Evolutionary conservation across 2,113 vertebrate genomes (phyloP).

Genomic region (Morone saxatilis): DNA sequence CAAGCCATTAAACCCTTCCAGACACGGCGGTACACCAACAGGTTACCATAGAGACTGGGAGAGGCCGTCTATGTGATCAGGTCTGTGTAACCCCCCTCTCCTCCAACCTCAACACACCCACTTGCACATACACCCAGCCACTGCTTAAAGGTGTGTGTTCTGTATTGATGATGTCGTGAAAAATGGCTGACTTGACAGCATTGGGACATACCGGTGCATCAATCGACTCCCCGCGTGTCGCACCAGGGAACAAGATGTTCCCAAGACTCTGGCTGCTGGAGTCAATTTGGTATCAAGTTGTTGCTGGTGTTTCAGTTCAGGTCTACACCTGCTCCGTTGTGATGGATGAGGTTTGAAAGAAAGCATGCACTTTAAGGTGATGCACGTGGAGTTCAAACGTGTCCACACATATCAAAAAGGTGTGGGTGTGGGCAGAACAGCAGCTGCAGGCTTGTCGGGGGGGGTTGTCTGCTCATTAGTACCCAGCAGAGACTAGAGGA

Average conservation of each 20-base stretch:
- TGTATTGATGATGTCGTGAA: conserved; percentile 36
- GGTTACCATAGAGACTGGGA: conserved; percentile 84
- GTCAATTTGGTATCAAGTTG: conserved; percentile 24
- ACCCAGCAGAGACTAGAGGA: conserved; percentile 47
- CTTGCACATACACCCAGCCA: conserved; percentile 10
- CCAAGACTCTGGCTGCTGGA: conserved; percentile 17
- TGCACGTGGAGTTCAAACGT: background rate
- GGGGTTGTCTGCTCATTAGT: conserved; percentile 58
- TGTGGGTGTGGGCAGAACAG: conserved; percentile 10
- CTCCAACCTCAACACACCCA: conserved; percentile 15
- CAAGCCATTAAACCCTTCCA: conserved; percentile 70
- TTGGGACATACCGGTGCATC: background rate
- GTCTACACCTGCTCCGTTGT: background rate
- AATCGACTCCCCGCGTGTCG: background rate
- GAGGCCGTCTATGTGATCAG: conserved; percentile 45
- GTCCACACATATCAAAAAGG: background rate
- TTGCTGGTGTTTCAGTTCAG: background rate
- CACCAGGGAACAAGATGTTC: conserved; percentile 37
- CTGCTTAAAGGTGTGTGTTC: conserved; percentile 8
- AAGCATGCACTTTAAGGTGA: background rate
- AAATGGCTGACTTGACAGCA: conserved; percentile 16
- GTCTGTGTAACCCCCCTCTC: background rate
- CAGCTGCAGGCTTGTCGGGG: conserved; percentile 34
- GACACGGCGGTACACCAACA: conserved; percentile 61
- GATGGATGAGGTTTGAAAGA: background rate